Base-by-base conservation (phyloP, 2,113 vertebrate genomes). In the Clarias batrachus region DNA sequence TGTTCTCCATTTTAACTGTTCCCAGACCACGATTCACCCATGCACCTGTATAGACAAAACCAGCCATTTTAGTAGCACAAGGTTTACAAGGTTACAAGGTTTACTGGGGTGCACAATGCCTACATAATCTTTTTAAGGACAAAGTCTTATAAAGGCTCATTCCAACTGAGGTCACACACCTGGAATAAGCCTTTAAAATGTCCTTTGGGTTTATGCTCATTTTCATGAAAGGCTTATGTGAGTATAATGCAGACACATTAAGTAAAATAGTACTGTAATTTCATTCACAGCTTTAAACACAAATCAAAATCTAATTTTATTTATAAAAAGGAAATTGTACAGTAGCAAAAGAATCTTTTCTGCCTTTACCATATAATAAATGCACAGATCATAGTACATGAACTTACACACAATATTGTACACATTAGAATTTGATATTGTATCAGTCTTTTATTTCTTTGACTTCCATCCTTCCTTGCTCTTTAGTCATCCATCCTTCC, bases 21-120 rank as follows among this genome's bases (percentile, higher is more conserved):
- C 97, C 98, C 17, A 95, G 88, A 78, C 97, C 97, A 68, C 95
- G 95, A 81, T 95, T 97, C 88, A 97, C 93, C 97, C 97, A 99
- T 85, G 95, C 94, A 90, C 97, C 97, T 98, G 89, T 65, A 88
- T 68, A 23, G 14, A 84, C 70, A 59, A 11, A 90, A 87, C 62
- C 41, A 65, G 25, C 54, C 2, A 60, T 56, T 59, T 71, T 37
- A 27, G 16, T 83, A 65, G 48, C 25, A 41, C n/a, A n/a, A n/a
- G n/a, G n/a, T n/a, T n/a, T n/a, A n/a, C n/a, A n/a, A n/a, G 16
- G 48, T 83, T 21, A 59, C 48, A 17, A 56, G 59, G 8, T 57
- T 57, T 8, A 27, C 17, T 17, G 1, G 5, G 41, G 23, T 76
- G 7, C 48, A 33, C 3, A 1, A 27, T 5, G 12, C 21, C 41